Evolutionary conservation across 2,113 vertebrate species (phyloP).

Genomic region (Marmota flaviventris): DNA sequence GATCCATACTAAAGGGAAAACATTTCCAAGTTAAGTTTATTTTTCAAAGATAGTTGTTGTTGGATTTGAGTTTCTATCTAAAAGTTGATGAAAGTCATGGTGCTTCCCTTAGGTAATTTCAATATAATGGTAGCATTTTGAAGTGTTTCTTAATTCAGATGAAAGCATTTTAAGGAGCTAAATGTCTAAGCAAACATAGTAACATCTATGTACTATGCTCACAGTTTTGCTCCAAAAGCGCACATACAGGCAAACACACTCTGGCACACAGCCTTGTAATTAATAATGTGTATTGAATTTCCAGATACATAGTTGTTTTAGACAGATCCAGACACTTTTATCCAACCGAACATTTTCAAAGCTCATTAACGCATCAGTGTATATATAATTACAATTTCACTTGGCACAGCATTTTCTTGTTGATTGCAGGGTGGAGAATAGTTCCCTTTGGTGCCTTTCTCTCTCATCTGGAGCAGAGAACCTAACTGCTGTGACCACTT

Average conservation of each 20-base stretch:
- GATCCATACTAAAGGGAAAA: neutral
- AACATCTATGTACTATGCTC: neutral
- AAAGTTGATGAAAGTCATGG: neutral
- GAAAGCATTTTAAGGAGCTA: conserved; percentile 14
- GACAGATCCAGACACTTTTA: conserved; percentile 72
- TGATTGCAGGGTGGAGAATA: conserved; percentile 87
- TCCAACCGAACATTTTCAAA: conserved; percentile 83
- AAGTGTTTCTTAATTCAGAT: neutral
- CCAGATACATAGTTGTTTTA: conserved; percentile 38
- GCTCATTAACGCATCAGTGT: conserved; percentile 85
- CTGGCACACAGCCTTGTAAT: neutral
- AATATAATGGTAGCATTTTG: neutral
- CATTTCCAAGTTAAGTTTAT: neutral
- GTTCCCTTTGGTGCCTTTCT: conserved; percentile 87
- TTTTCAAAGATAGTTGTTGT: neutral
- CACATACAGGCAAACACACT: neutral
- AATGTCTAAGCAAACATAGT: neutral
- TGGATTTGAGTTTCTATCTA: neutral
- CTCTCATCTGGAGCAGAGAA: conserved; percentile 87
- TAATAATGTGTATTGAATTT: conserved; percentile 61
- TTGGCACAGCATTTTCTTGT: conserved; percentile 86
- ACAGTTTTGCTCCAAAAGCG: neutral
- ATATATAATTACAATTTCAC: conserved; percentile 86
- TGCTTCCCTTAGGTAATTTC: neutral
- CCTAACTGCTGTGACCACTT: conserved; percentile 88